Base-by-base conservation (phyloP, 2,113 vertebrate species). In the Entelurus aequoreus region DNA sequence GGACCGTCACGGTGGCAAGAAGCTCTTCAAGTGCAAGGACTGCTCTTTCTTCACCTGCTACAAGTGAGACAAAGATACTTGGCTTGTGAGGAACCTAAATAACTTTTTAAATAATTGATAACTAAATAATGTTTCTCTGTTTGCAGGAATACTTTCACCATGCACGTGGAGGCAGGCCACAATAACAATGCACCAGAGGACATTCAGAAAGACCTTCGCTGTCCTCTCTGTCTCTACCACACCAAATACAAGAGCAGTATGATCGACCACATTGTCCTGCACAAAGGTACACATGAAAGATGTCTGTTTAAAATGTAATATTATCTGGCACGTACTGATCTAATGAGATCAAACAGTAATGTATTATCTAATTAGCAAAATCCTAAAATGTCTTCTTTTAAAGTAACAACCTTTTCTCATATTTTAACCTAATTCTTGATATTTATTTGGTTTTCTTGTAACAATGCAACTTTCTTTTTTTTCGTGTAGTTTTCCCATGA, bases 1-100 rank as follows among this genome's bases (percentile, higher is more conserved):
- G 61, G 96, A 99, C 86, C 94, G 98, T 36, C 97, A 99, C 0
- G 95, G 94, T 1, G 96, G 97, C 54, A 98, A 98, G 80, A 98
- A 98, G 80, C 94, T 99, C 74, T 97, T 98, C 89, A 98, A 98
- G 84, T 99, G 97, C 90, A 99, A 98, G 84, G 96, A 98, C 74
- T 99, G 97, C 76, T 90, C 94, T 51, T 99, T 98, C 82, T 99
- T 97, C 80, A 99, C 95, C 73, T 97, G 96, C 92, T 93, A 94
- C 93, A 99, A 94, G 97, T 99, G 91, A 94, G 94, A 21, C 6
- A 9, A 14, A 1, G 7, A 5, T 48, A 47, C 38, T 46, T 8
- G 2, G 8, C 42, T 11, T 46, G 49, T 50, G 49, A 51, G n/a
- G 19, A 7, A 21, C 8, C 0, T 1, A 19, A 51, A 28, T 21